A percentile compares a stretch with the other conserved stretches of the same genome.
These are phyloP conservation scores for Oreochromis grahami DNA, from an alignment of 2,797 vertebrate genomes.

Conservation along the genomic window DNA sequence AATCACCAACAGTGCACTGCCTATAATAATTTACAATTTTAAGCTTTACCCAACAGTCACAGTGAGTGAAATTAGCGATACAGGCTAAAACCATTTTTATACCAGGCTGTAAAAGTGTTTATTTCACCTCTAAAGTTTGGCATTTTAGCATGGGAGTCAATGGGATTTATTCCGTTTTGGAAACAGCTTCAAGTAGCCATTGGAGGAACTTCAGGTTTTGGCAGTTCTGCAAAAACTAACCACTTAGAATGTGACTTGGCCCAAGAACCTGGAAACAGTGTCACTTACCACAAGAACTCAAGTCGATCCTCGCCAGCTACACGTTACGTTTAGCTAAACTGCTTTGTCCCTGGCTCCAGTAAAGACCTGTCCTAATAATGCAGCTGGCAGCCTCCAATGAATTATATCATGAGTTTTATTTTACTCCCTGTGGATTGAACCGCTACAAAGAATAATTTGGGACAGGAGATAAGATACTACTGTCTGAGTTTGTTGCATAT, in stretches of 20 bases:
- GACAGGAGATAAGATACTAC: neutral
- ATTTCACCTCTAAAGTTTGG: neutral
- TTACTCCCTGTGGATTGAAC: neutral
- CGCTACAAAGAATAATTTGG: neutral
- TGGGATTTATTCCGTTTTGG: neutral
- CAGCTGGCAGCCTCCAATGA: neutral
- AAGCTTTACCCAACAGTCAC: neutral
- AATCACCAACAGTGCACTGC: neutral
- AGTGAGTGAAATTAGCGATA: neutral
- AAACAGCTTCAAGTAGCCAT: neutral
- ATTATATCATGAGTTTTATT: neutral
- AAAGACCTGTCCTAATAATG: neutral
- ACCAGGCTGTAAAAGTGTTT: neutral
- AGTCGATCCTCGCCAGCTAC: neutral
- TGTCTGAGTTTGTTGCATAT: neutral
- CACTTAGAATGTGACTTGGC: neutral
- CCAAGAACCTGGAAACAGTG: neutral
- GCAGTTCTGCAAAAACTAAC: neutral
- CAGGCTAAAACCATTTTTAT: neutral
- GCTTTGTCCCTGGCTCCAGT: neutral
- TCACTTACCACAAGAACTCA: neutral
- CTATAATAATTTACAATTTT: neutral
- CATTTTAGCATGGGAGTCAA: neutral
- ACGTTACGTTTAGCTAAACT: neutral
- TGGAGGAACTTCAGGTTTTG: neutral